Evolutionary conservation across 2,113 vertebrate genomes (phyloP).

Genomic region (Peromyscus californicus): DNA sequence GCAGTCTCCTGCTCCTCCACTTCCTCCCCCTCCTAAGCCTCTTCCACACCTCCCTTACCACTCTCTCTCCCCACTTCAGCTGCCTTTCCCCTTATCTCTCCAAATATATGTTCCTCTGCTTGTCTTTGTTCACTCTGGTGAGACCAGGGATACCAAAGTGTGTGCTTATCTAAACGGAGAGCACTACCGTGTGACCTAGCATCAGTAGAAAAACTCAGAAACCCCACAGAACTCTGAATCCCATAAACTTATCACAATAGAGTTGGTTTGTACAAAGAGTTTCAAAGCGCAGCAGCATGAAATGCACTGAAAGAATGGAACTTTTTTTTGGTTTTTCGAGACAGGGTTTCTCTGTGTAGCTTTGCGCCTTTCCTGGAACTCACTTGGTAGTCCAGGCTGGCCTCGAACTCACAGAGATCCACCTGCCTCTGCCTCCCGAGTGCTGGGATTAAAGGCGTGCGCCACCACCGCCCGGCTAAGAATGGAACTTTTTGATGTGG

Average conservation of each 20-base stretch:
- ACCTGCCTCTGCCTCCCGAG: no score
- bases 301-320: neutral
- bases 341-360: no score
- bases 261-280: neutral
- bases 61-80: neutral
- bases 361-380: no score
- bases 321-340: no score
- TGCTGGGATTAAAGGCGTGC: no score
- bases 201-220: conserved; percentile 16
- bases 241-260: neutral
- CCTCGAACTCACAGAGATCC: no score
- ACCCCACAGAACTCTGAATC: neutral
- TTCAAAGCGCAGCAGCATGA: neutral
- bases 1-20: no score
- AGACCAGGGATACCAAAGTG: neutral
- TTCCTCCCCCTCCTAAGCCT: neutral
- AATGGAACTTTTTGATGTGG: neutral
- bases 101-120: neutral
- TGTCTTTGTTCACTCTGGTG: neutral
- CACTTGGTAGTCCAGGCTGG: no score
- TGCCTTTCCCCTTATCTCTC: neutral
- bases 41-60: neutral
- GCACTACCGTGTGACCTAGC: neutral
- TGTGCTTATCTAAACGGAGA: neutral
- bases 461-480: no score